Evolutionary conservation across 1,140 invertebrate genomes (phyloP), one percentile per base, ranked within the genome.

Genomic region (Papilio dardanus): DNA sequence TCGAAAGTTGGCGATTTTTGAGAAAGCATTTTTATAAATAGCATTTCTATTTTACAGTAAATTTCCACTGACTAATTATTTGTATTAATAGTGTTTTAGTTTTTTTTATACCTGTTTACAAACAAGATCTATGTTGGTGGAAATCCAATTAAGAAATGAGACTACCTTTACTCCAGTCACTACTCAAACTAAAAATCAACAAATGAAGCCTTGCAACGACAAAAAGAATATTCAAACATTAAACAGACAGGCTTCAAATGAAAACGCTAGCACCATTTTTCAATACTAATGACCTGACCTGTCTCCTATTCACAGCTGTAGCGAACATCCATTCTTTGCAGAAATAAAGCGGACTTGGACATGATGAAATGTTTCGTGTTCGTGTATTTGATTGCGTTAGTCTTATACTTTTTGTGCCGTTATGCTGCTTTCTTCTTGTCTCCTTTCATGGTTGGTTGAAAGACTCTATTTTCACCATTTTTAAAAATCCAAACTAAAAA

Each of bases 271-370:
- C 46, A 46, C 46, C 71, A 33, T 73, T 73, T 73, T 73, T 73
- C 71, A 73, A 73, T 73, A 54, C 71, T 73, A 73, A 73, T 73
- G 71, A 73, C 71, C 30, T 21, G 71, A 54, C 46, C 71, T 73
- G 42, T 73, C 71, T 50, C 3, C 69, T 33, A 21, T 35, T 54
- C 71, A 33, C 46, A 73, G 71, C 71, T 73, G 46, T 54, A 46
- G 46, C 54, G 71, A 50, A 50, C 40, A 73, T 54, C n/a, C 8
- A 40, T 71, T 71, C 28, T 73, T 33, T 73, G 46, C 46, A 58
- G 42, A 68, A 40, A 67, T 67, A 68, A 68, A 35, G 67, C 3
- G 67, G 67, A 62, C 10, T 50, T 28, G 54, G 12, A 12, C 54
- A 62, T 28, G 54, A 54, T 54, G 50, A 28, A 62, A 62, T 30